Evolutionary conservation across 2,113 vertebrate genomes (phyloP), one percentile per base, ranked within the genome.

Genomic region (Phaethornis superciliosus): DNA sequence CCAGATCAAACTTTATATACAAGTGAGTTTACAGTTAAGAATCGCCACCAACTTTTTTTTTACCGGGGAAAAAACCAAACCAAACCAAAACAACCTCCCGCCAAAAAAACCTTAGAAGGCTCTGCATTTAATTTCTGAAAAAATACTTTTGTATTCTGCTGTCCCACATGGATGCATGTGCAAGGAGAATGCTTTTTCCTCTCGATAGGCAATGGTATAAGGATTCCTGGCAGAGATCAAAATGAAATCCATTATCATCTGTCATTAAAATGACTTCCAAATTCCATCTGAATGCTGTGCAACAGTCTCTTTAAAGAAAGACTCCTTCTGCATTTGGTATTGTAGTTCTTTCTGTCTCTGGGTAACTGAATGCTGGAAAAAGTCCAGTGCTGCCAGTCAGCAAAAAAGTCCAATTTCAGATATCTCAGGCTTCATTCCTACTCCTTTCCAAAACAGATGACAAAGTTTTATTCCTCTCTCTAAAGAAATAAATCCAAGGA

Each of bases 201-300:
- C 22, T 78, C 24, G 78, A 5, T 33, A 81, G 68, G 64, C 75
- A 93, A 71, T 78, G 60, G 70, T 58, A 71, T 68, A 83, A 85
- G 62, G 42, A 91, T 95, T 93, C 28, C 93, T 96, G 95, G 95
- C 82, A 95, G 83, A 91, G 62, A 71, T 91, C 85, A 56, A 60
- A 86, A 71, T 90, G 64, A 87, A 95, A 93, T 95, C 85, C 85
- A 88, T 95, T 95, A 91, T 96, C n/a, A 85, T 93, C 78, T 96
- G 93, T 94, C 85, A 90, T 82, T 75, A 86, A 93, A 94, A 94
- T 32, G 6, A 78, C 40, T 97, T 95, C 85, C 83, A 95, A 96
- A 93, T 88, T 93, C 90, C 85, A 95, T 52, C 79, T 96, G 95
- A 72, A 91, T 91, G 33, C 60, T 90, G 40, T 86, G 76, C 64